Evolutionary conservation across 2,113 vertebrate species (phyloP).

Genomic region (Toxostoma redivivum): DNA sequence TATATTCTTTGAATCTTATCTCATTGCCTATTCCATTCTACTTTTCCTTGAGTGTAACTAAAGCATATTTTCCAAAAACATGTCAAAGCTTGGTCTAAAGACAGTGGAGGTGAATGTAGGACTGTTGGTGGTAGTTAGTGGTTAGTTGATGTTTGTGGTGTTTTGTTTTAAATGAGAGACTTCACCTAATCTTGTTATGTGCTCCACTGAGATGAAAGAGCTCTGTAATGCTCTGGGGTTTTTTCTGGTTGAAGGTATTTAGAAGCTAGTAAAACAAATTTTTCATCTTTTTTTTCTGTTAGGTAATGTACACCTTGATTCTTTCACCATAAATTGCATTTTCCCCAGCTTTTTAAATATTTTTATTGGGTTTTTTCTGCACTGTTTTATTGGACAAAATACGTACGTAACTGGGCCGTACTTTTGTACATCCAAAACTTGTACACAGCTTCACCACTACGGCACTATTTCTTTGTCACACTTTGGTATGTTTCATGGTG

Average conservation of each 20-base stretch:
- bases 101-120: background rate
- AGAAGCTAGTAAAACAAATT: background rate
- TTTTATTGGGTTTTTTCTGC: background rate
- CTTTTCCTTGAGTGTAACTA: background rate
- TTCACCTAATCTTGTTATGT: background rate
- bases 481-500: background rate
- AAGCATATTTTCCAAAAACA: background rate
- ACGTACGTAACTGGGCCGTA: background rate
- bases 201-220: background rate
- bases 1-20: background rate
- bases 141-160: background rate
- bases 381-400: background rate
- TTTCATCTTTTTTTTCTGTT: background rate
- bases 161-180: background rate
- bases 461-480: background rate
- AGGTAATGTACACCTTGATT: background rate
- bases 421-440: background rate
- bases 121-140: background rate
- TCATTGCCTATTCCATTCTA: background rate
- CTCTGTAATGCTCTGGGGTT: rapidly evolving
- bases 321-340: background rate
- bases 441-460: background rate
- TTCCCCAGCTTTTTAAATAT: background rate
- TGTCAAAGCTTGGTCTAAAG: background rate
- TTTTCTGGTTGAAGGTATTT: background rate